Base-by-base conservation (phyloP, 2,113 vertebrate species). In the Aix galericulata region DNA sequence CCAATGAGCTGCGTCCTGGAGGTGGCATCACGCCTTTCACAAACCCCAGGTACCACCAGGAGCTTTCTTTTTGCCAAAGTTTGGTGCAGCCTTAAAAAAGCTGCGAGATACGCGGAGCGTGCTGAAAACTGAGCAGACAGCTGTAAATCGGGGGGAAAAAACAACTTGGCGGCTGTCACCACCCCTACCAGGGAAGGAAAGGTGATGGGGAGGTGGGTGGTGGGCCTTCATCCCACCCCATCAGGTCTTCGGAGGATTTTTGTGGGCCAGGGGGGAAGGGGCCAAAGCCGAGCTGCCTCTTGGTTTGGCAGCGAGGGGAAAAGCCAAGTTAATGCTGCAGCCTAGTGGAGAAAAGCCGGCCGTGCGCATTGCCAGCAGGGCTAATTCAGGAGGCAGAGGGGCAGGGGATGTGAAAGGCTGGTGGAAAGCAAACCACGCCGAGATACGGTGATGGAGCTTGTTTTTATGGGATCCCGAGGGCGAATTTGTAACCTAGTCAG, bases 251-350 rank as follows among this genome's bases (percentile, higher is more conserved):
- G 29, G 13, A 29, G 34, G 18, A 26, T 29, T 29, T 29, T 20
- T 6, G 21, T 29, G 69, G 31, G 36, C 44, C 20, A 1, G 58
- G 53, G 36, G 40, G 42, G 8, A 50, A 17, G 56, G 62, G 32
- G 83, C 34, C 77, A 29, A 23, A 64, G 38, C 64, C 67, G 56
- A 92, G 64, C 60, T 78, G 60, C 73, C 31, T 46, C 0, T 53
- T 31, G 27, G 13, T 71, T 79, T 60, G 50, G 21, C 32, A 21
- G 36, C 6, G 36, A 29, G 3, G 21, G 79, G 18, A 59, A 94
- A 88, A 81, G 0, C 29, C 32, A 84, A 89, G 95, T 93, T 86
- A 73, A 95, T 95, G 92, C 95, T 97, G 95, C 96, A 32, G 48
- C 91, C 96, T 96, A 95, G 95, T 93, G 96, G 96, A 79, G 74